These are phyloP conservation scores for Lycophotia porphyrea DNA, from an alignment of 2,888 invertebrate species.

Conservation along the genomic window DNA sequence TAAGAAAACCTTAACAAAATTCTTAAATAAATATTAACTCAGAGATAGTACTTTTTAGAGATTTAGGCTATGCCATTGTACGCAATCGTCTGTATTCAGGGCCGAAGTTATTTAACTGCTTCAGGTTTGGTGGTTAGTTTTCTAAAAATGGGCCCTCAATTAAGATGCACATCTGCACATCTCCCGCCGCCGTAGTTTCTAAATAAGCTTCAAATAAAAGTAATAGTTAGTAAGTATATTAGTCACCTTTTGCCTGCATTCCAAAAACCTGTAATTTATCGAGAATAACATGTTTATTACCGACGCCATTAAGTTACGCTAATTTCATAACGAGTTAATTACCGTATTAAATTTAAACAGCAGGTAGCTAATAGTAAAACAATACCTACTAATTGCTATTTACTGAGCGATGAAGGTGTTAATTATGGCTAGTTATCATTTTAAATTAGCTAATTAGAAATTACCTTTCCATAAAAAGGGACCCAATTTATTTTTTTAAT, in stretches of 20 bases:
- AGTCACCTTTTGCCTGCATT: not conserved
- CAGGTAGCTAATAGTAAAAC: not conserved
- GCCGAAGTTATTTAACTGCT: too few relatives aligned
- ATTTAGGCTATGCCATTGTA: too few relatives aligned
- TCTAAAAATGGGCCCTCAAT: too few relatives aligned
- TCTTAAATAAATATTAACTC: too few relatives aligned
- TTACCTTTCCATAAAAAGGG: constrained; percentile 5
- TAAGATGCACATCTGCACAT: too few relatives aligned
- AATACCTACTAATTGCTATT: constrained; percentile 5
- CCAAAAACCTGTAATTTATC: not conserved
- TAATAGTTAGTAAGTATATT: not conserved
- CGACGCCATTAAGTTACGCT: not conserved
- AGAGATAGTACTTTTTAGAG: too few relatives aligned
- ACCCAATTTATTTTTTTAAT: not conserved
- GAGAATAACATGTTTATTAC: constrained; percentile 31
- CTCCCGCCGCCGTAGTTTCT: not conserved
- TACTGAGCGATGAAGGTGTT: not conserved
- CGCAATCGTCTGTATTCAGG: too few relatives aligned
- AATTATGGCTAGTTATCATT: not conserved
- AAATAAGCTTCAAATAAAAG: constrained; percentile 4
- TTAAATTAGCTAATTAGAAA: constrained; percentile 12
- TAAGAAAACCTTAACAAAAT: too few relatives aligned
- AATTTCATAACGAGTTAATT: constrained; percentile 6
- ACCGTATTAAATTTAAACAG: not conserved
- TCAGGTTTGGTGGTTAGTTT: too few relatives aligned